Evolutionary conservation across 2,113 vertebrate genomes (phyloP).

Genomic region (Microtus ochrogaster): DNA sequence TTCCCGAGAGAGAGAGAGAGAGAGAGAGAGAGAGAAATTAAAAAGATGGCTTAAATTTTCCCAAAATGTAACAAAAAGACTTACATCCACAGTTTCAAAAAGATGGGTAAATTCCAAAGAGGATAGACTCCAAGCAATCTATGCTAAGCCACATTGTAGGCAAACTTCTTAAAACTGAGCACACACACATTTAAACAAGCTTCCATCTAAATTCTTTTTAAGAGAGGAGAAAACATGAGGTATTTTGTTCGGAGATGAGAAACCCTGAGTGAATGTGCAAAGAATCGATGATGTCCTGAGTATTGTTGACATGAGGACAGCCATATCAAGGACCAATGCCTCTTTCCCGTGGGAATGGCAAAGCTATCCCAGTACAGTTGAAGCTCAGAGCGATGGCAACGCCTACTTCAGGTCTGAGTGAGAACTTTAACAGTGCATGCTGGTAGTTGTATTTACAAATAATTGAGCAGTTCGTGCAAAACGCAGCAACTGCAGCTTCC

Average conservation of each 20-base stretch:
- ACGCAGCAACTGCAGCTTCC: neutral
- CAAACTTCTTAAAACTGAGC: constrained; percentile 54
- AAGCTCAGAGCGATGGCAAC: neutral
- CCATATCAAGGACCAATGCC: neutral
- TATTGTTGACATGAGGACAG: neutral
- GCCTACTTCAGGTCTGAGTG: neutral
- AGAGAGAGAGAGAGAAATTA: neutral
- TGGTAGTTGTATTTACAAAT: neutral
- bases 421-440: neutral
- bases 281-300: neutral
- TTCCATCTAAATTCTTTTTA: neutral
- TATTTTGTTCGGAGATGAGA: neutral
- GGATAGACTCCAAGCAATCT: constrained; percentile 40
- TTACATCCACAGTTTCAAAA: constrained; percentile 32
- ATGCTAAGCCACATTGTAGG: constrained; percentile 26
- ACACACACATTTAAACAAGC: neutral
- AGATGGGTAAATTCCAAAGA: constrained; percentile 18
- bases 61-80: constrained; percentile 27
- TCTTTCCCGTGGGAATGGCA: neutral
- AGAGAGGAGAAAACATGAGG: neutral
- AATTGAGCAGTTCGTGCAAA: neutral
- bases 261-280: neutral
- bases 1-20: neutral
- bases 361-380: neutral
- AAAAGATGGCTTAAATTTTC: constrained; percentile 20